Evolutionary conservation across 2,888 invertebrate genomes (phyloP).

Genomic region (Mystacides longicornis): DNA sequence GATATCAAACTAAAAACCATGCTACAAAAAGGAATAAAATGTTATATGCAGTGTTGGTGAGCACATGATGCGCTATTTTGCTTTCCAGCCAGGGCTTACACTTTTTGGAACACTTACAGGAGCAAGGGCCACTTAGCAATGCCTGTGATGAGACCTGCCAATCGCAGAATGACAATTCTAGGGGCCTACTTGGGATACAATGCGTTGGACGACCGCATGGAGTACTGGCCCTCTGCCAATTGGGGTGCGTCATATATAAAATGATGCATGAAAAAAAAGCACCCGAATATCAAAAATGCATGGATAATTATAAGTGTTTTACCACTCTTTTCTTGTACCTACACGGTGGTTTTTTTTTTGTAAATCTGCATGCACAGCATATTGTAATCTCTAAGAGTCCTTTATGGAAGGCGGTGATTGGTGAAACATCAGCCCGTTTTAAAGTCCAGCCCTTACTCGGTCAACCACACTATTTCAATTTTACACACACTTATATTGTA

Average conservation of each 20-base stretch:
- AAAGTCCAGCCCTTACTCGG: too few species aligned
- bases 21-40: too few species aligned
- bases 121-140: constrained; percentile 27
- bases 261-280: constrained; percentile 20
- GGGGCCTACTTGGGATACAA: constrained; percentile 48
- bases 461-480: too few species aligned
- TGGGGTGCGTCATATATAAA: constrained; percentile 48
- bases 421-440: too few species aligned
- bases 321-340: too few species aligned
- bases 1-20: too few species aligned
- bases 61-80: constrained; percentile 28
- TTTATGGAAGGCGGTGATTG: too few species aligned
- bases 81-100: constrained; percentile 51
- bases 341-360: too few species aligned
- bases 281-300: constrained; percentile 10
- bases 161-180: constrained; percentile 39
- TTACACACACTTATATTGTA: too few species aligned
- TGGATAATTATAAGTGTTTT: too few species aligned
- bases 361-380: too few species aligned
- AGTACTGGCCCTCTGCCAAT: constrained; percentile 53
- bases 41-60: constrained; percentile 41
- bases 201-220: constrained; percentile 49
- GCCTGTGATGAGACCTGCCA: constrained; percentile 25
- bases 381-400: too few species aligned
- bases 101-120: constrained; percentile 52